Evolutionary conservation across 2,797 vertebrate species (phyloP).

Genomic region (Bradypodion pumilum): DNA sequence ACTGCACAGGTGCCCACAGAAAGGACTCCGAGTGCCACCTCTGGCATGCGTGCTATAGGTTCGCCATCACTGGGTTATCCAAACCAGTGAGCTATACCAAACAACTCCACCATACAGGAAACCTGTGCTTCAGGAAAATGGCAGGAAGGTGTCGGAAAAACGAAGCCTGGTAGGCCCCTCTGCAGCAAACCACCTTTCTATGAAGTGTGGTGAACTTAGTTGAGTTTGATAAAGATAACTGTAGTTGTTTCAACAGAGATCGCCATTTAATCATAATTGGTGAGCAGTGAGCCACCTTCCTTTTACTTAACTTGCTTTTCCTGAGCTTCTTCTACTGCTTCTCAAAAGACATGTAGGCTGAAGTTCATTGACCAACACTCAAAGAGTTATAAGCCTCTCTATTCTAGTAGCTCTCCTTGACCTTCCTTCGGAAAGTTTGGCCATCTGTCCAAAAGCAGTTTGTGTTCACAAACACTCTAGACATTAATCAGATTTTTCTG

Average conservation of each 20-base stretch:
- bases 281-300: background rate
- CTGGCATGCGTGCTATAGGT: too few species aligned
- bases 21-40: too few species aligned
- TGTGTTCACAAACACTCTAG: conserved; percentile 11
- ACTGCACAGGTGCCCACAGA: too few species aligned
- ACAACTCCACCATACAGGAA: too few species aligned
- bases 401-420: conserved; percentile 13
- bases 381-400: background rate
- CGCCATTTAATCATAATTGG: too few species aligned
- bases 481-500: conserved; percentile 32
- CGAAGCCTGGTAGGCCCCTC: background rate
- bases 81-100: too few species aligned
- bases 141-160: background rate
- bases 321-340: background rate
- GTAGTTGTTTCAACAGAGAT: too few species aligned
- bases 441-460: background rate
- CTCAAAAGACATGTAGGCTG: background rate
- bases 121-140: background rate
- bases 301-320: background rate
- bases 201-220: background rate
- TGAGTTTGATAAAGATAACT: too few species aligned
- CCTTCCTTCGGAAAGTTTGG: conserved; percentile 25
- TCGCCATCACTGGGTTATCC: too few species aligned
- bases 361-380: background rate
- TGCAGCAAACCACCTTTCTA: background rate